Base-by-base conservation (phyloP, 2,888 invertebrate species). In the Colostygia pectinataria region DNA sequence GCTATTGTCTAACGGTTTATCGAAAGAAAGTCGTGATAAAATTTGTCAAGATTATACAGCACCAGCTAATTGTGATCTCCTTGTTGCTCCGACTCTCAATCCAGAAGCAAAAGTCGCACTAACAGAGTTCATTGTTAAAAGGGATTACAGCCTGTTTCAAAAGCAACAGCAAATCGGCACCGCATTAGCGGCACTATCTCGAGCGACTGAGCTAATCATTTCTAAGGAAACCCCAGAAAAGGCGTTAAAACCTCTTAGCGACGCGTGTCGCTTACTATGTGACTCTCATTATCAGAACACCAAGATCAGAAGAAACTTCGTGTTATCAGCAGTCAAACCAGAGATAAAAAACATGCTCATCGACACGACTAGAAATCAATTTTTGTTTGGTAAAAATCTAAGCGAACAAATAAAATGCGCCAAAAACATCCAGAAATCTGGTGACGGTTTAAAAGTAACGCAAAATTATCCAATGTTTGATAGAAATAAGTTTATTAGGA, bases 11-110 rank as follows among this genome's bases (percentile, higher is more conserved):
- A 48, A 41, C 8, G 47, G 41, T 4, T 24, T 48, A n/a, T 4
- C 33, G 2, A 33, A 28, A 7, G 47, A 48, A 7, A 10, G n/a
- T 0, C 28, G 36, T 20, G 24, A 48, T 5, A 29, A 36, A 9
- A 10, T 47, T 1, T 7, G 28, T 1, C 28, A 34, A 13, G 14
- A 28, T 3, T 47, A 47, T 18, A 5, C 14, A 14, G 13, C 20
- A 7, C 34, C 46, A 3, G 10, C 10, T 3, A 47, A 47, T 10
- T 47, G 46, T 23, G 15, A 40, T 28, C n/a, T 47, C 1, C 9
- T 47, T 2, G 2, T 28, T 0, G 34, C 46, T 5, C 33, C 46
- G 8, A 20, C 7, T 1, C 28, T 47, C 1, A 47, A 47, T 28
- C 33, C 46, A 1, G 46, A 20, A 6, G 20, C 20, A 1, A 20